Evolutionary conservation across 2,888 invertebrate species (phyloP).

Genomic region (Cataglyphis altisquamis): DNA sequence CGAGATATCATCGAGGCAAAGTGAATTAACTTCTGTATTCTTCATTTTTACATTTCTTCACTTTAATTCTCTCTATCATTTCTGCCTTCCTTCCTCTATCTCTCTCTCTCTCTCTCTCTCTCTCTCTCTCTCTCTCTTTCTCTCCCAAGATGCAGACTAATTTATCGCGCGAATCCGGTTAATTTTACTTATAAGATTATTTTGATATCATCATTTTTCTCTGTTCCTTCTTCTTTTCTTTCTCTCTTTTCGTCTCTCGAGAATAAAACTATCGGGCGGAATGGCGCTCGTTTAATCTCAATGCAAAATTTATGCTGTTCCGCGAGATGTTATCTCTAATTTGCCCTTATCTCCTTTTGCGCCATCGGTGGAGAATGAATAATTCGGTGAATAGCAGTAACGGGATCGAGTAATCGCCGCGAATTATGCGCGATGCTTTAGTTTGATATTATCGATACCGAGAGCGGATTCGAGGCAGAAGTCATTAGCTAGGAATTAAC

Average conservation of each 20-base stretch:
- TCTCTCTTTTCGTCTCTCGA: background rate
- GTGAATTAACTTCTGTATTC: background rate
- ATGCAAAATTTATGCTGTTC: constrained; percentile 59
- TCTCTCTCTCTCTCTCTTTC: background rate
- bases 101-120: constrained; percentile 10
- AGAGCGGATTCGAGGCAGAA: constrained; percentile 1
- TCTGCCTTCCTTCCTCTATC: constrained; percentile 11
- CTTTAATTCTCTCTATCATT: constrained; percentile 19
- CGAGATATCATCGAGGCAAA: constrained; percentile 37
- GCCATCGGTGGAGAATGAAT: constrained; percentile 42
- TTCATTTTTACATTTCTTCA: constrained; percentile 29
- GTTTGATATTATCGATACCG: constrained; percentile 47
- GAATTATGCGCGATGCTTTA: constrained; percentile 55
- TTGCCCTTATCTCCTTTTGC: constrained; percentile 53
- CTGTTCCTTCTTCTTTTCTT: no score
- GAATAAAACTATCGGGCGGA: constrained; percentile 18
- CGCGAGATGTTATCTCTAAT: constrained; percentile 56
- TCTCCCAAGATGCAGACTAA: constrained; percentile 23
- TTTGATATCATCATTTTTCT: constrained; percentile 12
- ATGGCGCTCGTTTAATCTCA: constrained; percentile 58
- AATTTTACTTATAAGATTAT: constrained; percentile 45
- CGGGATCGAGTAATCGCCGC: constrained; percentile 41
- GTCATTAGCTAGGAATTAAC: constrained; percentile 32
- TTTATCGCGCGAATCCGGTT: constrained; percentile 40
- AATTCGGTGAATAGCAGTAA: background rate